Evolutionary conservation across 2,113 vertebrate species (phyloP), one percentile per base, ranked within the genome.

Genomic region (Clinocottus analis): DNA sequence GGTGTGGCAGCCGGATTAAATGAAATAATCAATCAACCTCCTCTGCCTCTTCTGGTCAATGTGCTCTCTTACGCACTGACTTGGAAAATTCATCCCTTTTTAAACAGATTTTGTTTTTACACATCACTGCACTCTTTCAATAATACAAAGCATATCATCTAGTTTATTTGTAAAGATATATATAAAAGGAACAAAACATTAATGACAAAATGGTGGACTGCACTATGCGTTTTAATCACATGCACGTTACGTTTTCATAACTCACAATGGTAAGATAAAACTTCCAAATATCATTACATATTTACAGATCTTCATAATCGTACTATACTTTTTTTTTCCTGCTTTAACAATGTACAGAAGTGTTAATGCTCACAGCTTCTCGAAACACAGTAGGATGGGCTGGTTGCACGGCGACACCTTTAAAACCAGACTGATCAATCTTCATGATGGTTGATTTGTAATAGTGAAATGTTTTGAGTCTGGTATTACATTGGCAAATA

Each of bases 21-120:
- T 65, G n/a, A 87, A 89, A 85, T 89, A 89, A 91, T 93, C 80
- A 86, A 91, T 91, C 84, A 86, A 61, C 53, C 61, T 79, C 83
- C 53, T 81, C 81, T 75, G 80, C 71, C 77, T 71, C 33, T 49
- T 80, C 79, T 83, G 75, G 83, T 91, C 83, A 88, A 81, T 84
- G 84, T 82, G 85, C 53, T 29, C 70, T 68, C 51, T 70, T 55
- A 74, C 21, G 72, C 82, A 82, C 55, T 86, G 85, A 77, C 27
- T 83, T 85, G 80, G 82, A 92, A 91, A 89, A 90, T 77, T 75
- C 66, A 41, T 63, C 61, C 39, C 77, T 76, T 77, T 56, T 77
- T 58, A 77, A 80, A 78, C 63, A 53, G 82, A 23, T 82, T 89
- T 79, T 63, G 58, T 82, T 85, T 86, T 89, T 41, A 72, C 82